Evolutionary conservation across 1,140 invertebrate species (phyloP).

Genomic region (Glossosoma conforme): DNA sequence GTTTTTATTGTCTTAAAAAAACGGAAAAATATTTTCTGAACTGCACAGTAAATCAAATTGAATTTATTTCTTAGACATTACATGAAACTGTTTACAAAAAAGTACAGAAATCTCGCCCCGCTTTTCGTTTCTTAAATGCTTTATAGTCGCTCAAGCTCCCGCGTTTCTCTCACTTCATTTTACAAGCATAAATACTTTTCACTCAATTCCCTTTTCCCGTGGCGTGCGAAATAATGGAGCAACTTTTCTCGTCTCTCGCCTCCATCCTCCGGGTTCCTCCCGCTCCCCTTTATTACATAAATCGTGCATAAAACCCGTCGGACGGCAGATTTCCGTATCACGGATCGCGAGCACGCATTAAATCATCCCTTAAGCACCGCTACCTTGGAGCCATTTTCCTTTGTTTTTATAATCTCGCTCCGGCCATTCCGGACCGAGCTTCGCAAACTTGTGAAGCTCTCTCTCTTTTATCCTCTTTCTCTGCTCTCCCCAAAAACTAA

Average conservation of each 20-base stretch:
- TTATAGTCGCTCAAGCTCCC: no score
- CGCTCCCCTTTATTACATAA: slow-evolving; percentile 28
- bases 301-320: slow-evolving; percentile 30
- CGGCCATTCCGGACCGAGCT: slow-evolving; percentile 1
- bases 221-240: slow-evolving; percentile 27
- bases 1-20: no score
- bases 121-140: no score
- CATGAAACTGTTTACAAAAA: no score
- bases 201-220: slow-evolving; percentile 25
- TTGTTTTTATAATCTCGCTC: slow-evolving; percentile 22
- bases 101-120: no score
- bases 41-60: no score
- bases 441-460: neutral
- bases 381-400: slow-evolving; percentile 22
- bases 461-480: neutral
- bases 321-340: slow-evolving; percentile 12
- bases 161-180: slow-evolving; percentile 30
- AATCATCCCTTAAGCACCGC: slow-evolving; percentile 13
- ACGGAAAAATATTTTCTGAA: no score
- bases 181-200: slow-evolving; percentile 30
- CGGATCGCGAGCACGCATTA: slow-evolving; percentile 16
- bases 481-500: slow-evolving; percentile 13
- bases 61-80: no score
- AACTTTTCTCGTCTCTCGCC: slow-evolving; percentile 9
- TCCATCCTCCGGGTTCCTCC: slow-evolving; percentile 1